Conservation (phyloP, 2,888 invertebrate species). For the Rhagophthalmus giganteus region DNA sequence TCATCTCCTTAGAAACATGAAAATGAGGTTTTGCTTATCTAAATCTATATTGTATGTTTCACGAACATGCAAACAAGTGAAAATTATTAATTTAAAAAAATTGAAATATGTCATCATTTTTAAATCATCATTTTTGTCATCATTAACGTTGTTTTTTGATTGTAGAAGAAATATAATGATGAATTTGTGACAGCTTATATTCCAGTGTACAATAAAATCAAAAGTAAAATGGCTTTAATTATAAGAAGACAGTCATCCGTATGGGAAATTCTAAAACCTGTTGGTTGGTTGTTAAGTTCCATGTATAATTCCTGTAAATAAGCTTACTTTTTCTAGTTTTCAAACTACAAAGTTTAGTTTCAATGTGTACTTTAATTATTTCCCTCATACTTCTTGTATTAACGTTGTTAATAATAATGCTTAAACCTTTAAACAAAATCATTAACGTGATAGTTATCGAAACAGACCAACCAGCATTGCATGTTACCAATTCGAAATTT, state of each 20-base stretch:
- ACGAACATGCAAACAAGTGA: neutral
- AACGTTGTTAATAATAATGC: slow-evolving; percentile 10
- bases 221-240: slow-evolving; percentile 11
- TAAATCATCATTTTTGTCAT: too few relatives aligned
- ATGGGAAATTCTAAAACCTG: slow-evolving; percentile 5
- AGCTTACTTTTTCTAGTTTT: slow-evolving; percentile 9
- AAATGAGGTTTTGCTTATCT: neutral
- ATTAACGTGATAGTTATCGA: slow-evolving; percentile 14
- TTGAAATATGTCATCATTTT: slow-evolving; percentile 8
- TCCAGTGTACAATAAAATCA: neutral
- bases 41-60: neutral
- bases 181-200: neutral
- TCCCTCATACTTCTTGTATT: slow-evolving; percentile 14
- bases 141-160: neutral
- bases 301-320: neutral
- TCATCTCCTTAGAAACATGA: too few relatives aligned
- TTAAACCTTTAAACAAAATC: slow-evolving; percentile 12
- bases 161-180: slow-evolving; percentile 2
- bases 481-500: slow-evolving; percentile 37
- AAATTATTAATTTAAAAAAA: neutral
- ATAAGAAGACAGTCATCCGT: neutral
- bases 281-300: slow-evolving; percentile 3
- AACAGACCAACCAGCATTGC: neutral
- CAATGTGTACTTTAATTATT: slow-evolving; percentile 10
- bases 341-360: slow-evolving; percentile 7